Evolutionary conservation across 1,140 invertebrate species (phyloP).

Genomic region (Thaumetopoea pityocampa): DNA sequence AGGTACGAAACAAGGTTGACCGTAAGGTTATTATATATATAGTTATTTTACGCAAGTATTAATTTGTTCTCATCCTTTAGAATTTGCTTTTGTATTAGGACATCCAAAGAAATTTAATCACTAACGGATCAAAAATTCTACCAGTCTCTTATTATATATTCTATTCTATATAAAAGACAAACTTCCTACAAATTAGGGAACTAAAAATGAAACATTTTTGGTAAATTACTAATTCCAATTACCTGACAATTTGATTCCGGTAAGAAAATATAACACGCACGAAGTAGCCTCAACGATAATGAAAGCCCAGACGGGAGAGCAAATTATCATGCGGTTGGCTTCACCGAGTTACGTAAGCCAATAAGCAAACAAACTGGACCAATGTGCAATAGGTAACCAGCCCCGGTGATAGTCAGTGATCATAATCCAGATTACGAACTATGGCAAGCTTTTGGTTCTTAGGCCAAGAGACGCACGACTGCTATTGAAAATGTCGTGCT

Average conservation of each 20-base stretch:
- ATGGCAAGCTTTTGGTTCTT: constrained; percentile 47
- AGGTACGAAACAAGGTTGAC: too few relatives aligned
- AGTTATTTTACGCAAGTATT: too few relatives aligned
- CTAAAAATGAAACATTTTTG: constrained; percentile 10
- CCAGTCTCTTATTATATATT: too few relatives aligned
- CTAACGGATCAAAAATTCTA: too few relatives aligned
- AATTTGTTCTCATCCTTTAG: too few relatives aligned
- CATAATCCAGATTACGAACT: constrained; percentile 58
- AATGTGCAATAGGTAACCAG: constrained; percentile 51
- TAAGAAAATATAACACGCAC: constrained; percentile 59
- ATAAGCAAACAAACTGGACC: constrained; percentile 47
- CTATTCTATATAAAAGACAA: too few relatives aligned
- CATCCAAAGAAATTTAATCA: too few relatives aligned
- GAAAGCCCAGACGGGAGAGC: constrained; percentile 47
- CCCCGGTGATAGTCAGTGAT: constrained; percentile 56
- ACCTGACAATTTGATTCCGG: constrained; percentile 23
- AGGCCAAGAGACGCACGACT: constrained; percentile 57
- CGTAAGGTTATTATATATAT: too few relatives aligned
- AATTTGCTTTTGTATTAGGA: too few relatives aligned
- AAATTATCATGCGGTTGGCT: constrained; percentile 58
- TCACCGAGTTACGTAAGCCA: constrained; percentile 61
- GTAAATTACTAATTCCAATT: constrained; percentile 26
- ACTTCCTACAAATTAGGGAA: too few relatives aligned
- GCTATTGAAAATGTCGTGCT: constrained; percentile 59
- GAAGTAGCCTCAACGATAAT: constrained; percentile 48